Evolutionary conservation across 1,140 invertebrate species (phyloP), one percentile per base, ranked within the genome.

Genomic region (Conopomorpha cramerella): DNA sequence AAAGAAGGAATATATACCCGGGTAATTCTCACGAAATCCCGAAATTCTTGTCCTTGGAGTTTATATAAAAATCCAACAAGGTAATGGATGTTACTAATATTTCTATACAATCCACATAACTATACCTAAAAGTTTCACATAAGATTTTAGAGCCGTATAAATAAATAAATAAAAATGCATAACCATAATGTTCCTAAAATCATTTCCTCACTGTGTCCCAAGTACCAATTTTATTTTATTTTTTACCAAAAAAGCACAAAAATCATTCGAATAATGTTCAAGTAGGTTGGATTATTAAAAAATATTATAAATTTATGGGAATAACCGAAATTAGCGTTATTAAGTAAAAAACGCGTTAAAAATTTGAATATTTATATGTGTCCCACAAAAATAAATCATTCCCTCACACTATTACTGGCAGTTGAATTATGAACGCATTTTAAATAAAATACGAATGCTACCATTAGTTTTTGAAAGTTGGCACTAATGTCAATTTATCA

Each of bases 1-100:
- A 50, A 61, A 41, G 34, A 49, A 44, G 56, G 55, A 36, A 53
- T 62, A 42, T 48, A 55, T 29, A 61, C 46, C 47, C 37, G 74
- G 34, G 70, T 61, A 49, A 77, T n/a, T n/a, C n/a, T n/a, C n/a
- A n/a, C n/a, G n/a, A n/a, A n/a, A n/a, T n/a, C n/a, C n/a, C n/a
- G n/a, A n/a, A n/a, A n/a, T n/a, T n/a, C n/a, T n/a, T n/a, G n/a
- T n/a, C n/a, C n/a, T n/a, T n/a, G n/a, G n/a, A n/a, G n/a, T n/a
- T n/a, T n/a, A n/a, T n/a, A n/a, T n/a, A n/a, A n/a, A n/a, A n/a
- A n/a, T n/a, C n/a, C n/a, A n/a, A n/a, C n/a, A n/a, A n/a, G n/a
- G n/a, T n/a, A n/a, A n/a, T n/a, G n/a, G n/a, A n/a, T n/a, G n/a
- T n/a, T n/a, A n/a, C n/a, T n/a, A n/a, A n/a, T n/a, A n/a, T n/a